Evolutionary conservation across 2,797 vertebrate genomes (phyloP).

Genomic region (Acomys russatus): DNA sequence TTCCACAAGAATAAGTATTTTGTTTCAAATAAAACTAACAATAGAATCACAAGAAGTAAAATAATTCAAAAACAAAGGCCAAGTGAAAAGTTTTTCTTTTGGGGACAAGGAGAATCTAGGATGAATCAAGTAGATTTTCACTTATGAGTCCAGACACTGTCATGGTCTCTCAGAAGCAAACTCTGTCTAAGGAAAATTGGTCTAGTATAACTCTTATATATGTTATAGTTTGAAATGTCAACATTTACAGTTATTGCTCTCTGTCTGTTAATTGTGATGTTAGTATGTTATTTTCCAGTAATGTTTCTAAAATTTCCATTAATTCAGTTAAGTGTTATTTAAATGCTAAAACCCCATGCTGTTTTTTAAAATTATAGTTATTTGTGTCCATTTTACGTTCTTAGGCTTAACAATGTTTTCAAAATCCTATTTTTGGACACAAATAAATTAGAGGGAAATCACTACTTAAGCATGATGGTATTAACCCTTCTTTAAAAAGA

Average conservation of each 20-base stretch:
- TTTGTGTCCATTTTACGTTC: neutral
- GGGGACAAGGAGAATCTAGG: neutral
- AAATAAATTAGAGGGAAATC: neutral
- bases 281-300: neutral
- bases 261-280: neutral
- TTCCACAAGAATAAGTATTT: neutral
- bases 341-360: neutral
- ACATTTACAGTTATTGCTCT: neutral
- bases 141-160: neutral
- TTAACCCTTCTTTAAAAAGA: neutral
- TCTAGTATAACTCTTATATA: neutral
- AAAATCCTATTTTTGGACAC: neutral
- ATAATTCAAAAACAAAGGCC: neutral
- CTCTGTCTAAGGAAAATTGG: neutral
- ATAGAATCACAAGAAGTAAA: neutral
- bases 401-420: neutral
- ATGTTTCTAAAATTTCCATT: neutral
- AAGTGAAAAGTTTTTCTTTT: neutral
- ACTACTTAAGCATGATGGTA: neutral
- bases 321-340: constrained; percentile 16
- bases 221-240: neutral
- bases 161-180: neutral
- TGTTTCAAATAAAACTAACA: neutral
- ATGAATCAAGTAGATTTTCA: neutral
- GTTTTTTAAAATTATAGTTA: neutral